Evolutionary conservation across 2,888 invertebrate genomes (phyloP).

Genomic region (Neocrepidodera transversa): DNA sequence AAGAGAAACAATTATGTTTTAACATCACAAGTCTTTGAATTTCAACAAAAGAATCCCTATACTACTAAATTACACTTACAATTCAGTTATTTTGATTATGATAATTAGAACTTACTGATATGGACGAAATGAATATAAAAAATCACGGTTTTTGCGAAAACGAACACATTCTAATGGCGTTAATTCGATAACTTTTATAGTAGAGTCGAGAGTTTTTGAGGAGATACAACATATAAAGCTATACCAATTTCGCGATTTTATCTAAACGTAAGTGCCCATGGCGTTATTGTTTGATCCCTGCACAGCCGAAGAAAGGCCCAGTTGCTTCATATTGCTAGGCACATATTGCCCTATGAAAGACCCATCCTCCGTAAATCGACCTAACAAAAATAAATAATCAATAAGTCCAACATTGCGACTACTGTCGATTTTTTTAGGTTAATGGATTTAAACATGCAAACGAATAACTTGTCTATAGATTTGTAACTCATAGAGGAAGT

Average conservation of each 20-base stretch:
- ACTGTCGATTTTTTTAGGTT: too few relatives aligned
- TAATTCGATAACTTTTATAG: constrained; percentile 32
- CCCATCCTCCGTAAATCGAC: constrained; percentile 95
- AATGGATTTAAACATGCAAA: too few relatives aligned
- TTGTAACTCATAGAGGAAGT: too few relatives aligned
- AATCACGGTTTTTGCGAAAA: constrained; percentile 39
- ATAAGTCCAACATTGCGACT: neutral
- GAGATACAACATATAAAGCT: constrained; percentile 45
- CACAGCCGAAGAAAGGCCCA: constrained; percentile 61
- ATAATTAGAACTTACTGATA: constrained; percentile 45
- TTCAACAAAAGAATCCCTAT: constrained; percentile 27
- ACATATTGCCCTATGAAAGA: constrained; percentile 98
- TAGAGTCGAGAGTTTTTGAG: constrained; percentile 37
- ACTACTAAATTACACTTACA: constrained; percentile 32
- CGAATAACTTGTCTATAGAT: too few relatives aligned
- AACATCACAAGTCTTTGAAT: constrained; percentile 17
- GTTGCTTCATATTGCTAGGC: constrained; percentile 76
- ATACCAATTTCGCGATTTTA: constrained; percentile 38
- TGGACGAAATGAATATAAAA: constrained; percentile 46
- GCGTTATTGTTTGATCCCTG: constrained; percentile 61
- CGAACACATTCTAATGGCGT: constrained; percentile 36
- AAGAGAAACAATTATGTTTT: neutral
- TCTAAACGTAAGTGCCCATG: constrained; percentile 72
- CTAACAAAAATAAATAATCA: constrained; percentile 59
- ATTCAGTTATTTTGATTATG: constrained; percentile 40